Evolutionary conservation across 2,113 vertebrate genomes (phyloP), one percentile per base, ranked within the genome.

Genomic region (Dasyprocta punctata): DNA sequence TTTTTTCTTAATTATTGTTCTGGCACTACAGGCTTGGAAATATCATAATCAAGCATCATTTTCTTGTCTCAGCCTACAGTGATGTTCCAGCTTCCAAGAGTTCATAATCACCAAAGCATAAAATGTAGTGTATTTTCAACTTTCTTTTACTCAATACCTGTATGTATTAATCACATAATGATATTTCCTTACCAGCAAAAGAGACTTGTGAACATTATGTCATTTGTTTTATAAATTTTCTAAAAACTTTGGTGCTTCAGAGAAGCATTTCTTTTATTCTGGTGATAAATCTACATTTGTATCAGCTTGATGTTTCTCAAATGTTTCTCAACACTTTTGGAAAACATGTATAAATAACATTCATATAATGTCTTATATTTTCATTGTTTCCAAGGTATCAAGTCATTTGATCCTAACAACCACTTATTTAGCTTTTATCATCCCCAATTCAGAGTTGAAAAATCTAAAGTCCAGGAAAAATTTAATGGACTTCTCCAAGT

Each of bases 41-140:
- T 54, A 90, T 44, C 65, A 19, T 69, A 96, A 94, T 94, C 78
- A 63, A 95, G 84, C 47, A 93, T 73, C 44, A 94, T 91, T 96
- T 96, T 97, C 90, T 93, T 97, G 69, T 91, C 91, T 95, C 77
- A 88, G 60, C n/a, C 41, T 52, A 56, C 56, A 77, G 52, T 94
- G 80, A 94, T 82, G 58, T 52, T 81, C n/a, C 16, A 97, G 58
- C 52, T 84, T 63, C 71, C 61, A 41, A 41, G 56, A 86, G 11
- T 52, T 94, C 60, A 61, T 56, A 84, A 84, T 88, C 56, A 89
- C 24, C 19, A 44, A 65, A 86, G 58, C 69, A 94, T 92, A 92
- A 95, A 88, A 65, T 38, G 26, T 7, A 86, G 41, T n/a, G 8
- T 38, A 52, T 54, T 47, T 85, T n/a, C 13, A 20, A 33, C 36